Evolutionary conservation across 2,797 vertebrate genomes (phyloP), one percentile per base, ranked within the genome.

Genomic region (Parauchenoglanis punctatus): DNA sequence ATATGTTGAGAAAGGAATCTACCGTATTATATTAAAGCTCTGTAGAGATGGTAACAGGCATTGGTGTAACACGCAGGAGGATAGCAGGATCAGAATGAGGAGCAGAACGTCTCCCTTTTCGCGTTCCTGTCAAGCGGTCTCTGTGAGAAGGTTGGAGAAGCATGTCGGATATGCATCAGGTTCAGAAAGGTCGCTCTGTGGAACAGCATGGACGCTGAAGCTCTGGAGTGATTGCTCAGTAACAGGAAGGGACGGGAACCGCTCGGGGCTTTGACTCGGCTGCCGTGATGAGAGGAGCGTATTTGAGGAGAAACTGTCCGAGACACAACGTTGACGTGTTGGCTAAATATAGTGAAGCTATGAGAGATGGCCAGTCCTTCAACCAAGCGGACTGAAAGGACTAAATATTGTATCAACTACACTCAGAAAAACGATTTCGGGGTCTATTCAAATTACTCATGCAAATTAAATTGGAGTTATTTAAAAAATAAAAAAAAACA

Each of bases 111-210:
- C 76, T 61, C 58, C 0, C 11, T 28, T 4, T 11, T 28, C 7
- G 46, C 31, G 31, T 31, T 31, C 31, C 18, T 0, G 18, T 59
- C 18, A 25, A 61, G 15, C 77, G 1, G 11, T 4, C 35, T 17
- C 58, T 31, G 7, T 20, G 59, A 52, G 81, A 6, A 52, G n/a
- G 15, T 4, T 83, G 63, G 35, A 46, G 46, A 81, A 63, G 58
- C 56, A 63, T 83, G 28, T 52, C 17, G 28, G 63, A 68, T 67
- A 68, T 68, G 28, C n/a, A 68, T 54, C 81, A 12, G 63, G 81
- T 67, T 52, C 44, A 65, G 61, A 61, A 67, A 83, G 46, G 46
- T 67, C 44, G 11, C 7, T 10, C 44, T 54, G 12, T 82, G 40
- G 20, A 82, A 13, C 25, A n/a, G 40, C 65, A 82, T 25, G 10